Evolutionary conservation across 2,113 vertebrate species (phyloP).

Genomic region (Odontesthes bonariensis): DNA sequence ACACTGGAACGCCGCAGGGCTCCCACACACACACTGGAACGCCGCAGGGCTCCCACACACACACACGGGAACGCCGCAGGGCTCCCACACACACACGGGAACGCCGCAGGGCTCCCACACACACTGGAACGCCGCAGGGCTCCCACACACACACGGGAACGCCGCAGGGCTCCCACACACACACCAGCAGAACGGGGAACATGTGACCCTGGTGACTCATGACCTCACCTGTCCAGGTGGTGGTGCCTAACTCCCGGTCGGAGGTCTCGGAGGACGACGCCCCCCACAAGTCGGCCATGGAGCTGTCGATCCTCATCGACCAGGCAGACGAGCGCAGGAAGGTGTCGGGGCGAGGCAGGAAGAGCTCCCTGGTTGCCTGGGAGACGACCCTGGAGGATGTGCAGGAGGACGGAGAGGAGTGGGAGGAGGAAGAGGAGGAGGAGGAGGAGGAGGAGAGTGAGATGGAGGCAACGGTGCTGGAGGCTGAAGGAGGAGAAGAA

Average conservation of each 20-base stretch:
- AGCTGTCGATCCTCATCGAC: slow-evolving; percentile 65
- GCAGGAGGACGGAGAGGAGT: slow-evolving; percentile 46
- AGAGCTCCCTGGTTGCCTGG: slow-evolving; percentile 65
- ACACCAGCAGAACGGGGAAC: too few species aligned
- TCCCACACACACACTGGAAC: too few species aligned
- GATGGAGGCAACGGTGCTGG: slow-evolving; percentile 62
- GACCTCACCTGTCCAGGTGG: slow-evolving; percentile 63
- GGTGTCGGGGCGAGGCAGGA: slow-evolving; percentile 21
- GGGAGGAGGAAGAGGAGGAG: slow-evolving; percentile 18
- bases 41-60: too few species aligned
- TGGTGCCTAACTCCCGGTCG: slow-evolving; percentile 43
- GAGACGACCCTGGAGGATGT: slow-evolving; percentile 71
- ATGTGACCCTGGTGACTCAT: too few species aligned
- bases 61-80: too few species aligned
- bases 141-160: too few species aligned
- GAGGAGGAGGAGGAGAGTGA: slow-evolving; percentile 43
- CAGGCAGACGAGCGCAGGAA: slow-evolving; percentile 44
- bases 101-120: too few species aligned
- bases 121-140: too few species aligned
- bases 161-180: too few species aligned
- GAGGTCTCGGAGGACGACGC: background rate
- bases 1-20: too few species aligned
- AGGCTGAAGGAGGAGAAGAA: slow-evolving; percentile 21
- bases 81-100: too few species aligned
- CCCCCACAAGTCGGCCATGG: slow-evolving; percentile 58